Percentiles rank a stretch among this genome's conserved stretches.
These are phyloP conservation scores for Aramus guarauna DNA, from an alignment of 2,113 vertebrate species.

Conservation along the genomic window DNA sequence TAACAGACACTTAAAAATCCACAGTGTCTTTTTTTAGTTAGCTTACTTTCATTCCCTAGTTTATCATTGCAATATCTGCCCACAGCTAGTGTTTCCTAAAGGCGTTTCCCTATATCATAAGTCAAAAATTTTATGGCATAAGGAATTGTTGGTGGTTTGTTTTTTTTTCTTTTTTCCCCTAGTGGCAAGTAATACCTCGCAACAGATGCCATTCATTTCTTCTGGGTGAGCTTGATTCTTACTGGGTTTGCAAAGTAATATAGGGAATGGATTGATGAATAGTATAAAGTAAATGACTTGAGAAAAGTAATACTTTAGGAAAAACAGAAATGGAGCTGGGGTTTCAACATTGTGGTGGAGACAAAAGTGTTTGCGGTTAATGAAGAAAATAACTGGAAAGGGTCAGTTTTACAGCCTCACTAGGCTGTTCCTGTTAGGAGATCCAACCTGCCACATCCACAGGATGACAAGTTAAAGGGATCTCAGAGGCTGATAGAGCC, in stretches of 20 bases:
- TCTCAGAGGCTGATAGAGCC: background rate
- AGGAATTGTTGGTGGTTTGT: background rate
- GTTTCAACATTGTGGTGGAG: background rate
- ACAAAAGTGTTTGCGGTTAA: background rate
- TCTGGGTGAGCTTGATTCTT: background rate
- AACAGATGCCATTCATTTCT: background rate
- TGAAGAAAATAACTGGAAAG: background rate
- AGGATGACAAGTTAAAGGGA: background rate
- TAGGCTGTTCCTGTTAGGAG: background rate
- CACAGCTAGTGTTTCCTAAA: background rate
- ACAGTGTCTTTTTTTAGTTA: background rate
- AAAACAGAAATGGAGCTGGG: background rate
- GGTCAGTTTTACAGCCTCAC: background rate
- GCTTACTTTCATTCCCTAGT: background rate
- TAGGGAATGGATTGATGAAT: background rate
- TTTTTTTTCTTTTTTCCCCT: fast-evolving
- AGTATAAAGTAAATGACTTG: background rate
- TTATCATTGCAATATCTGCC: background rate
- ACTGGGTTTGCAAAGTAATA: background rate
- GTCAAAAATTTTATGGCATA: background rate
- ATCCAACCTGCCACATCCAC: background rate
- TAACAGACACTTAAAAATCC: background rate
- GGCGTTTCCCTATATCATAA: background rate
- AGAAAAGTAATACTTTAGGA: background rate
- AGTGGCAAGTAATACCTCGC: background rate